These are phyloP conservation scores for Chelonia mydas DNA, from an alignment of 2,797 vertebrate species.

Conservation along the genomic window DNA sequence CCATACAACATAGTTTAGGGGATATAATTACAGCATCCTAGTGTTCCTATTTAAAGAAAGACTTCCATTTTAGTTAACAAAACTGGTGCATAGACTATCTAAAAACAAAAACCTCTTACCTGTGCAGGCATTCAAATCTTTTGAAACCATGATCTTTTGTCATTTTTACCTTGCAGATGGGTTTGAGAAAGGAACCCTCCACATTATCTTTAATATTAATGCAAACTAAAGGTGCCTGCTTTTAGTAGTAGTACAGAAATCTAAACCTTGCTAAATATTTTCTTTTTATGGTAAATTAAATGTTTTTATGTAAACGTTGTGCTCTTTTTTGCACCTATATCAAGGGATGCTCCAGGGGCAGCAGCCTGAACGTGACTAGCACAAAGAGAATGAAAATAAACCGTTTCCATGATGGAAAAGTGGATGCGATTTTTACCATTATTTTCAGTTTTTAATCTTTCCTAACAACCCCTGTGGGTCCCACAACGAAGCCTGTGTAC, in stretches of 20 bases:
- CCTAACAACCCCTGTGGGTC: too few relatives aligned
- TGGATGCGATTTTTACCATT: background rate
- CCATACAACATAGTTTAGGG: background rate
- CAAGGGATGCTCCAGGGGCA: rapidly evolving
- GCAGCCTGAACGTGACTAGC: background rate
- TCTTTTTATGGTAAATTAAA: background rate
- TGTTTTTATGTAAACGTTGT: background rate
- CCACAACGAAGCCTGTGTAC: rapidly evolving
- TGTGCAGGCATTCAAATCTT: rapidly evolving
- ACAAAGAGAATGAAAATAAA: background rate
- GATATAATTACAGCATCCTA: background rate
- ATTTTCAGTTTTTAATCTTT: background rate
- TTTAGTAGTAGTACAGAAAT: background rate
- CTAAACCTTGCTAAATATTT: background rate
- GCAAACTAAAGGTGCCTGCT: background rate
- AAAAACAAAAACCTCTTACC: background rate
- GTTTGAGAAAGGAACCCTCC: background rate
- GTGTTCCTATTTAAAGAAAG: background rate
- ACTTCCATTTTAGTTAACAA: background rate
- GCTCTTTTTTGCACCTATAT: background rate
- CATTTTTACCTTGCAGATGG: background rate
- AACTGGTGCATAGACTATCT: background rate
- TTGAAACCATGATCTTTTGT: background rate
- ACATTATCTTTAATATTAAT: background rate
- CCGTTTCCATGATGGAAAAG: background rate